Evolutionary conservation across 1,140 invertebrate genomes (phyloP).

Genomic region (Procambarus clarkii): DNA sequence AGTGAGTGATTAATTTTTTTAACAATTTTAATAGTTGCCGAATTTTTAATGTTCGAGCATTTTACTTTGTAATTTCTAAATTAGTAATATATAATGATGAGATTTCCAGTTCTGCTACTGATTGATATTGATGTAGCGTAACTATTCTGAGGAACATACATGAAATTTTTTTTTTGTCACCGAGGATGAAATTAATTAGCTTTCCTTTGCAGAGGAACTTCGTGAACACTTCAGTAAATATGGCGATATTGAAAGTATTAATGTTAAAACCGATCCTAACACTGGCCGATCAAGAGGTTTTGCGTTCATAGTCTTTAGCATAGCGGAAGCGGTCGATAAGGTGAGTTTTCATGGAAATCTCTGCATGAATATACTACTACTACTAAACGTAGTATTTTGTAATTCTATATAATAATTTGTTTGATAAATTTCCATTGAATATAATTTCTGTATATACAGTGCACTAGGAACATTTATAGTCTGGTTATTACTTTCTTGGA

Average conservation of each 20-base stretch:
- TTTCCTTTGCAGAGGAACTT: slow-evolving; percentile 87
- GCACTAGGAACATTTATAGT: no score
- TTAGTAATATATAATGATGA: background rate
- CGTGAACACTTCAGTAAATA: slow-evolving; percentile 92
- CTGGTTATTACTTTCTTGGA: no score
- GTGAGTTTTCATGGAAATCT: slow-evolving; percentile 77
- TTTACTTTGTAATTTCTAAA: background rate
- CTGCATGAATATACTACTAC: no score
- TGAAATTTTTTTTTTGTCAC: background rate
- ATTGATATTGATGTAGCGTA: slow-evolving; percentile 5
- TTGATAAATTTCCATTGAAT: no score
- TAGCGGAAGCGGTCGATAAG: slow-evolving; percentile 91
- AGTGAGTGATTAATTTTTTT: slow-evolving; percentile 83
- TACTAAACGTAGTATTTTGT: no score
- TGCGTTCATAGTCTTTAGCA: slow-evolving; percentile 95
- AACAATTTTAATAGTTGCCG: background rate
- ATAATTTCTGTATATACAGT: no score
- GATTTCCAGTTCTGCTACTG: slow-evolving; percentile 21
- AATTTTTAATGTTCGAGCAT: background rate
- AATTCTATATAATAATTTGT: no score
- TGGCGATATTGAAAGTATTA: slow-evolving; percentile 94
- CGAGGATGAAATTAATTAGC: background rate
- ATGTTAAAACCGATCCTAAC: slow-evolving; percentile 93
- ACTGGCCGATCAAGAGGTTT: slow-evolving; percentile 93
- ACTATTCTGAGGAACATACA: background rate